phyloP scores from a whole-genome alignment of 1,140 invertebrate genomes.

The Drosophila bocki region DNA sequence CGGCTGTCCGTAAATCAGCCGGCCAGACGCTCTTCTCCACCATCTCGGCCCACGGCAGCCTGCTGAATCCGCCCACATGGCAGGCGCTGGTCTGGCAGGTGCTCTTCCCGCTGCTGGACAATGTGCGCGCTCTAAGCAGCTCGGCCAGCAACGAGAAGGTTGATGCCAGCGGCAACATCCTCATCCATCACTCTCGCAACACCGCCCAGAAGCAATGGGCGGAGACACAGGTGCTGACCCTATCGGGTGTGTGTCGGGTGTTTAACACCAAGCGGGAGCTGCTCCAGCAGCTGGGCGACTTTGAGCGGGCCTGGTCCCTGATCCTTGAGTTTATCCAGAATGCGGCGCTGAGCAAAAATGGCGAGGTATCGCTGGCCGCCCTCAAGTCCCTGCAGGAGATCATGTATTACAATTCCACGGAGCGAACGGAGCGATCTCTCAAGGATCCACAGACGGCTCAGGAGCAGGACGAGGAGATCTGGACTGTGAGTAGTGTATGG shows the following conservation, averaged over 20 bases:
- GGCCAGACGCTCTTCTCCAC: constrained; percentile 99
- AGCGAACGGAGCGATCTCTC: constrained; percentile 65
- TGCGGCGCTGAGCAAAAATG: constrained; percentile 95
- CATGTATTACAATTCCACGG: constrained; percentile 86
- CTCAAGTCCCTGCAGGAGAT: constrained; percentile 98
- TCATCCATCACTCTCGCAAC: constrained; percentile 99
- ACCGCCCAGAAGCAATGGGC: constrained; percentile 99
- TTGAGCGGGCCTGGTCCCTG: constrained; percentile 95
- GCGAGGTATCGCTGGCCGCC: constrained; percentile 97
- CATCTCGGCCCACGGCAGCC: constrained; percentile 96
- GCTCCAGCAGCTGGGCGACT: constrained; percentile 94
- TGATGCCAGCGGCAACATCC: constrained; percentile 95
- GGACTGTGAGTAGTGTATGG: constrained; percentile 86
- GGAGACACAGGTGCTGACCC: constrained; percentile 93
- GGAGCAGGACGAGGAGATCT: constrained; percentile 88
- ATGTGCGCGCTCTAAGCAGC: constrained; percentile 95
- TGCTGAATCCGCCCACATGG: constrained; percentile 95
- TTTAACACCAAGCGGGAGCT: constrained; percentile 96
- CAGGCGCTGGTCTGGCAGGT: constrained; percentile 95
- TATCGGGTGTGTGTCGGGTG: constrained; percentile 89
- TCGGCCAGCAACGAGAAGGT: constrained; percentile 97
- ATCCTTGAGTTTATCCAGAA: constrained; percentile 97
- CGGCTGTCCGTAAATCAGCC: constrained; percentile 98
- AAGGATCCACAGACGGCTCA: constrained; percentile 71
- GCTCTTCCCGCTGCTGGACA: constrained; percentile 97